phyloP scores from a whole-genome alignment of 2,797 vertebrate genomes.

The Cyprinodon diabolis region DNA sequence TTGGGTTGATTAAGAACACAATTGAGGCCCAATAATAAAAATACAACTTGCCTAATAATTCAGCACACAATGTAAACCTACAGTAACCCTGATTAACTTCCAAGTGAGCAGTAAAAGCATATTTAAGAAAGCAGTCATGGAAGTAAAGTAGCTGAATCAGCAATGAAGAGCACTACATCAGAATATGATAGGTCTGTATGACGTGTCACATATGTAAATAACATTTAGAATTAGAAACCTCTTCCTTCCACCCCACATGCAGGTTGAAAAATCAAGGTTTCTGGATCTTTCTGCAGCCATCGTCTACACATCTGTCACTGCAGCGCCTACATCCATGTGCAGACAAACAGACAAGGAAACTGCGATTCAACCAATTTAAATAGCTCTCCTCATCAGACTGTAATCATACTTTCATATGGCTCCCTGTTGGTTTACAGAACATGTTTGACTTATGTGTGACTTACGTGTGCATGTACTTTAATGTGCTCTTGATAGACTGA shows the following conservation, averaged over 20 bases:
- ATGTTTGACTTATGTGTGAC: constrained; percentile 62
- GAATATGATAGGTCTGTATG: constrained; percentile 32
- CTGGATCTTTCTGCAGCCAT: constrained; percentile 39
- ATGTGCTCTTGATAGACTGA: constrained; percentile 71
- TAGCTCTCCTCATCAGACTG: constrained; percentile 54
- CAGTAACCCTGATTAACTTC: constrained; percentile 16
- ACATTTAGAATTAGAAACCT: constrained; percentile 43
- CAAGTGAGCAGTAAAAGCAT: not conserved
- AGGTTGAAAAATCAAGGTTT: constrained; percentile 29
- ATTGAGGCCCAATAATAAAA: too few species aligned
- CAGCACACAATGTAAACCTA: not conserved
- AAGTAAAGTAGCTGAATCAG: constrained; percentile 27
- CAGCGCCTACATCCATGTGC: constrained; percentile 1
- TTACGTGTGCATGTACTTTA: constrained; percentile 59
- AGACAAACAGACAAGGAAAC: constrained; percentile 39
- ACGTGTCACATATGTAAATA: constrained; percentile 42
- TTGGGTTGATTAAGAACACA: too few species aligned
- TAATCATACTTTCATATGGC: constrained; percentile 67
- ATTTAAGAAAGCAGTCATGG: constrained; percentile 12
- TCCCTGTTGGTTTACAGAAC: constrained; percentile 64
- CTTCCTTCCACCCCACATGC: constrained; percentile 48
- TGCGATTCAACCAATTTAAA: constrained; percentile 36
- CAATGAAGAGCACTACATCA: constrained; percentile 11
- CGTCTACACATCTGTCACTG: constrained; percentile 37
- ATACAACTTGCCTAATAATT: too few species aligned